Percentiles rank a stretch among this genome's conserved stretches.
phyloP scores from a whole-genome alignment of 2,888 invertebrate genomes.

The Drosophila falleni region DNA sequence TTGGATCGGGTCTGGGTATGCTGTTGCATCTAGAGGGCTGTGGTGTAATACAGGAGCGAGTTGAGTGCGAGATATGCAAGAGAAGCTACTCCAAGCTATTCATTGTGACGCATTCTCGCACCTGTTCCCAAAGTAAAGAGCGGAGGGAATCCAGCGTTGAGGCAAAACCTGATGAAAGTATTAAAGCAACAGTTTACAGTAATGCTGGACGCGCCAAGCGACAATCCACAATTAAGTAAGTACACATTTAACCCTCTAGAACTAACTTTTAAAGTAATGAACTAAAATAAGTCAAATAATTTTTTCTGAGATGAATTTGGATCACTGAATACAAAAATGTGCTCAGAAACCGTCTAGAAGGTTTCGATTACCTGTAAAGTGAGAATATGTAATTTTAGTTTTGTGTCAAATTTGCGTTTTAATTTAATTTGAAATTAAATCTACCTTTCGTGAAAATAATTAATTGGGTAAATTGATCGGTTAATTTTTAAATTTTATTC shows the following conservation, averaged over 20 bases:
- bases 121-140: slow-evolving; percentile 50
- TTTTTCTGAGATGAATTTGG: too few relatives aligned
- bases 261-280: too few relatives aligned
- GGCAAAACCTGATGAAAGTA: neutral
- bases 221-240: slow-evolving; percentile 80
- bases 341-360: too few relatives aligned
- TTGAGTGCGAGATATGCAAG: slow-evolving; percentile 75
- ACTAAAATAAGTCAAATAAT: too few relatives aligned
- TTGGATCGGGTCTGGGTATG: slow-evolving; percentile 78
- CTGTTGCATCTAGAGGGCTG: slow-evolving; percentile 81
- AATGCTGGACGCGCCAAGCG: slow-evolving; percentile 82
- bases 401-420: too few relatives aligned
- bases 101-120: slow-evolving; percentile 61
- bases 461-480: too few relatives aligned
- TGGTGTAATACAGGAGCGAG: slow-evolving; percentile 61
- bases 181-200: slow-evolving; percentile 51
- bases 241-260: neutral
- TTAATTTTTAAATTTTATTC: too few relatives aligned
- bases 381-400: too few relatives aligned
- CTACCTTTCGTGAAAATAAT: too few relatives aligned
- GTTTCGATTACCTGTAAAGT: too few relatives aligned
- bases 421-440: too few relatives aligned
- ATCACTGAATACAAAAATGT: too few relatives aligned
- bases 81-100: slow-evolving; percentile 58
- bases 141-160: neutral